Evolutionary conservation across 2,113 vertebrate genomes (phyloP), one percentile per base, ranked within the genome.

Genomic region (Mola mola): DNA sequence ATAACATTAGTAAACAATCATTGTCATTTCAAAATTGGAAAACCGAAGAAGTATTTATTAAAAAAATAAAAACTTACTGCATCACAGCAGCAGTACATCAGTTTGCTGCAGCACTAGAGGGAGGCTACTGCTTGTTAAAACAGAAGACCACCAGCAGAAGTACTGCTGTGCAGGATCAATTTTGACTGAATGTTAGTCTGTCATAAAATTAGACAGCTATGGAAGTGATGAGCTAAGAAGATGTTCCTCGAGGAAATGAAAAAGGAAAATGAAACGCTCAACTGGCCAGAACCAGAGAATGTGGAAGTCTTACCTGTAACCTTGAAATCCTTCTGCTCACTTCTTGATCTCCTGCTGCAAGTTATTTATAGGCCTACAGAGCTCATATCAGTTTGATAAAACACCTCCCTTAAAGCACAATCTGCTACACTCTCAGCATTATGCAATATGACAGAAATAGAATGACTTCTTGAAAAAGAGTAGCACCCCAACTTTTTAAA

Each of bases 401-500:
- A 43, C 34, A n/a, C 50, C 59, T 5, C 51, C 66, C 42, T 41
- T 29, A 19, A 20, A 16, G 17, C 16, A 25, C 72, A 61, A 43
- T 31, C 72, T 69, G 70, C 33, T 41, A 1, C 41, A 11, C 31
- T 76, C 72, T 57, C 62, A 75, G 34, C 21, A 20, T 75, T 80
- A 53, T 19, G 25, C 16, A 59, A 69, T 8, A n/a, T 10, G 6
- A 7, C 6, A 19, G 5, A 57, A 33, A 15, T 4, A 38, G 36
- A 38, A 6, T 2, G 7, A n/a, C 15, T 16, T 8, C 16, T n/a
- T 40, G 16, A n/a, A 40, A 40, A 40, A 40, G 4, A n/a, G n/a
- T n/a, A n/a, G n/a, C n/a, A n/a, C n/a, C n/a, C n/a, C n/a, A n/a
- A n/a, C n/a, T n/a, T n/a, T n/a, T n/a, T n/a, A n/a, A n/a, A n/a